Base-by-base conservation (phyloP, 92 coral and sea anemone genomes). In the Desmophyllum pertusum region DNA sequence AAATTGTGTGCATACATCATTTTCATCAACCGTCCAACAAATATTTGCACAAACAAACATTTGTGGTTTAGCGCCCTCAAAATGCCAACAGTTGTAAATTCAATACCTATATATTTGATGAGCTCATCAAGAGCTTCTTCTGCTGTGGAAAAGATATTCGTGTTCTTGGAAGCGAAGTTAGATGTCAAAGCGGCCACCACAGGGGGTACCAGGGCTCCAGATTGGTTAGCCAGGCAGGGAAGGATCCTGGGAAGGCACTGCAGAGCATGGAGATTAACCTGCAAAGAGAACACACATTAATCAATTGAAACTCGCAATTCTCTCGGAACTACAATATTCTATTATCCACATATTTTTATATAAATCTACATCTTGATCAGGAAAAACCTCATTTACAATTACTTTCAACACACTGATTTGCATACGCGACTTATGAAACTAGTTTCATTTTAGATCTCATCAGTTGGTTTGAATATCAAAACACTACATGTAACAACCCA, bases 81-180 rank as follows among this genome's bases (percentile, higher is more conserved):
- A 48, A 48, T 48, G 19, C 17, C 39, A 36, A 8, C 21, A 40
- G 25, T 43, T 23, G 33, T 31, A 81, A 57, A n/a, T 53, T 13
- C 13, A 50, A 45, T 86, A 96, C 99, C 99, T 84, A 92, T 86
- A 70, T 92, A 83, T 76, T 89, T 90, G 36, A 92, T 74, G 41
- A 96, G 82, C 40, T 86, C 91, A 45, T 92, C 91, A 62, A 96
- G 62, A 51, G 90, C 96, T 74, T 90, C 98, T 51, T 88, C 92
- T 36, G 99, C 93, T 36, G 91, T 81, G 17, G 87, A 87, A 78
- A 88, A 89, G 78, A 96, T 92, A 78, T 80, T 88, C 51, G 88
- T 71, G 88, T 94, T 94, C 77, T 96, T 96, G 66, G 99, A 96
- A 18, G 99, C 97, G n/a, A 96, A 86, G 84, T 96, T 96, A 30